phyloP scores from a whole-genome alignment of 2,797 vertebrate genomes.

The Hapalemur alaotrensis region DNA sequence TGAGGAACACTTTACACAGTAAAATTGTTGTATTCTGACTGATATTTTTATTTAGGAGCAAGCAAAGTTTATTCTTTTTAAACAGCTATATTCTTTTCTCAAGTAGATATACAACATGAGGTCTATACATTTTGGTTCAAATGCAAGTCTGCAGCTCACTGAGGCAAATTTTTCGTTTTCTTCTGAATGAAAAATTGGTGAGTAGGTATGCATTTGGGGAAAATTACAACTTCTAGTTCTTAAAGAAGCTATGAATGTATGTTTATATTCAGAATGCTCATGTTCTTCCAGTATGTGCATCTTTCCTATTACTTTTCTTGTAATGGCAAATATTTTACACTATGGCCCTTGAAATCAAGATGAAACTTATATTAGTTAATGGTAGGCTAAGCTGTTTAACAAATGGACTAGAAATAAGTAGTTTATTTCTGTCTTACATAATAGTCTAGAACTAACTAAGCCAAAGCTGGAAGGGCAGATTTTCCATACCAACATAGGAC shows the following conservation, averaged over 20 bases:
- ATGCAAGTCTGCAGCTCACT: not conserved
- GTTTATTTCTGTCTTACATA: not conserved
- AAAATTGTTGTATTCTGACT: not conserved
- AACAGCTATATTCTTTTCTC: not conserved
- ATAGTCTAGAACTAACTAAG: not conserved
- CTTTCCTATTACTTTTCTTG: slow-evolving; percentile 14
- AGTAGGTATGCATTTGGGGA: not conserved
- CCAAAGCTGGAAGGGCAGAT: not conserved
- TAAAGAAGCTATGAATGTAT: not conserved
- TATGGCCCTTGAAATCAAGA: not conserved
- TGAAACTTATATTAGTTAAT: not conserved
- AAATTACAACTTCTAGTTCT: not conserved
- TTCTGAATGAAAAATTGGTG: not conserved
- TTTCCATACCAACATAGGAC: not conserved
- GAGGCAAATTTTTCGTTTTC: not conserved
- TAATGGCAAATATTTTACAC: not conserved
- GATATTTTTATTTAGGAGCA: not conserved
- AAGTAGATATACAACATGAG: not conserved
- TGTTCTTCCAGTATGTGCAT: not conserved
- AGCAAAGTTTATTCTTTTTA: not conserved
- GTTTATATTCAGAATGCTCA: not conserved
- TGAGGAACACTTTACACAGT: not conserved
- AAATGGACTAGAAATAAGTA: not conserved
- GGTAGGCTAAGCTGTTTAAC: not conserved
- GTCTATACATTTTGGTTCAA: slow-evolving; percentile 14